Evolutionary conservation across 2,888 invertebrate species (phyloP).

Genomic region (Cantharis rustica): DNA sequence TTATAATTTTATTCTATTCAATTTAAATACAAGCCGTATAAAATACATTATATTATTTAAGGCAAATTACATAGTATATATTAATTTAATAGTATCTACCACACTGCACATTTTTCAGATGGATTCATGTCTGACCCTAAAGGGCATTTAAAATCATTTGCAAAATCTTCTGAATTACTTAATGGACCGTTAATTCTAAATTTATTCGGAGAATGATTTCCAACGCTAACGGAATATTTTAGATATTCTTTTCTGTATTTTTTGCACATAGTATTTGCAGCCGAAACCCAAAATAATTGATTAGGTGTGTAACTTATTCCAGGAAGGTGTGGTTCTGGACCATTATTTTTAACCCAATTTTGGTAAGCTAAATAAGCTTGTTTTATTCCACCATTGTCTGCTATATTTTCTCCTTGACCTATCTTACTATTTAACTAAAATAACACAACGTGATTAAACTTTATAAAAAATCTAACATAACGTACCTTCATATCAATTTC

Average conservation of each 20-base stretch:
- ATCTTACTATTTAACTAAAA: slow-evolving; percentile 84
- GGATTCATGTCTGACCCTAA: slow-evolving; percentile 67
- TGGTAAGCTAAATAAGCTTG: slow-evolving; percentile 86
- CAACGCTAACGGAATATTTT: slow-evolving; percentile 79
- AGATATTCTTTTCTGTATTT: slow-evolving; percentile 70
- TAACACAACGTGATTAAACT: background rate
- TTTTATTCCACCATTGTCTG: slow-evolving; percentile 92
- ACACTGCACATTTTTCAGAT: slow-evolving; percentile 64
- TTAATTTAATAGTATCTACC: slow-evolving; percentile 53
- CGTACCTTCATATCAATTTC: slow-evolving; percentile 67
- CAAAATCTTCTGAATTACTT: slow-evolving; percentile 65
- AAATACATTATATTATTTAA: background rate
- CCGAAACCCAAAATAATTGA: slow-evolving; percentile 82
- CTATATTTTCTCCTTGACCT: slow-evolving; percentile 94
- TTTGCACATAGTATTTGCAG: slow-evolving; percentile 88
- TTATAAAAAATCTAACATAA: background rate
- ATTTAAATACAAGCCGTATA: no score
- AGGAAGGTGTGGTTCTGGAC: slow-evolving; percentile 65
- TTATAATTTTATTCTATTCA: no score
- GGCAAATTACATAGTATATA: background rate
- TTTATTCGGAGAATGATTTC: slow-evolving; percentile 70
- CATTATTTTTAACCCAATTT: slow-evolving; percentile 70
- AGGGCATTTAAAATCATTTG: slow-evolving; percentile 66
- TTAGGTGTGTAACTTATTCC: slow-evolving; percentile 71
- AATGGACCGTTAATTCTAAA: slow-evolving; percentile 68